phyloP scores from a whole-genome alignment of 1,140 invertebrate genomes.

The Nasonia giraulti region DNA sequence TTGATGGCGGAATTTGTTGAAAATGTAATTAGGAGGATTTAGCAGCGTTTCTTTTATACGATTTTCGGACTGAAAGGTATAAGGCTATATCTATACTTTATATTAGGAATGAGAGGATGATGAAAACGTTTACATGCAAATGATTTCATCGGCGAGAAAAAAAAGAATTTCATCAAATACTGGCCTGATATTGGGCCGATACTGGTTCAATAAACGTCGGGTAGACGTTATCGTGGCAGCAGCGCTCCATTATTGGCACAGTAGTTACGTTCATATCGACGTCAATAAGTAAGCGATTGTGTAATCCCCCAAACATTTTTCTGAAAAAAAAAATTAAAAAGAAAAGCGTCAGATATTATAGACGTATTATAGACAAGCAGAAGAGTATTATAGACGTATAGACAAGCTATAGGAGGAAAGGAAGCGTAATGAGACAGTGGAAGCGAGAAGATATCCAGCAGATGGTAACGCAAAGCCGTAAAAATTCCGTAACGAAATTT shows the following conservation, averaged over 20 bases:
- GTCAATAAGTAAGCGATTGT: slow-evolving; percentile 18
- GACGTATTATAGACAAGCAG: no score
- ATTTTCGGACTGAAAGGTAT: not conserved
- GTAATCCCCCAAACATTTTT: slow-evolving; percentile 38
- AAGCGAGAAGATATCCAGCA: slow-evolving; percentile 6
- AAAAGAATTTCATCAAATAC: slow-evolving; percentile 24
- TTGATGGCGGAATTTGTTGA: not conserved
- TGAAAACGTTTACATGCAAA: not conserved
- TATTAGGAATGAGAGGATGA: not conserved
- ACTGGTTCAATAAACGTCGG: slow-evolving; percentile 43
- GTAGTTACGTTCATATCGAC: slow-evolving; percentile 34
- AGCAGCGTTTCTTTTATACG: no score
- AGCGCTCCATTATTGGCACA: slow-evolving; percentile 50
- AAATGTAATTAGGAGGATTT: not conserved
- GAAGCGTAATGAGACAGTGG: not conserved
- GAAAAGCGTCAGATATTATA: not conserved
- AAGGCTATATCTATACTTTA: not conserved
- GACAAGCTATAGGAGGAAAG: not conserved
- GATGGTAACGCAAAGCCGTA: slow-evolving; percentile 39
- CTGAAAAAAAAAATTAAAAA: slow-evolving; percentile 30
- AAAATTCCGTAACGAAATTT: slow-evolving; percentile 44
- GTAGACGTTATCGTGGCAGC: slow-evolving; percentile 47
- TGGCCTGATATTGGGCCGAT: slow-evolving; percentile 46
- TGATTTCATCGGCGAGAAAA: not conserved
- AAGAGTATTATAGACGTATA: not conserved